Evolutionary conservation across 2,888 invertebrate species (phyloP), one percentile per base, ranked within the genome.

Genomic region (Branchellion lobata): DNA sequence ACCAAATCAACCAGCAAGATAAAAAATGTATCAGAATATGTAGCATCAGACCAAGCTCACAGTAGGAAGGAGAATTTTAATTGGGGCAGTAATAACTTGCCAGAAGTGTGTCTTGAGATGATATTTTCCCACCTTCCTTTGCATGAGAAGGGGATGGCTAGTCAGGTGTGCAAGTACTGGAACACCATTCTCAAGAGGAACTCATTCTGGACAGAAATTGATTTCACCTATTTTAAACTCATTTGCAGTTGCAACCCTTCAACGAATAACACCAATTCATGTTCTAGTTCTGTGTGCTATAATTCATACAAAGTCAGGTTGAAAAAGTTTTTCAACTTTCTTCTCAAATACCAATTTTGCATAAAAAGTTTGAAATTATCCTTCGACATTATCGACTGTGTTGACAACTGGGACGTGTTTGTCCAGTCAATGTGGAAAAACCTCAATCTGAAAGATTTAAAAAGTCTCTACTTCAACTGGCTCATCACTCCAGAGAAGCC

Each of bases 351-450:
- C 14, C 81, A 78, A 65, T 86, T 86, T 8, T 80, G 82, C n/a
- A 78, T 86, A 31, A 82, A 83, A 78, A 83, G 84, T 73, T 80
- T 85, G 18, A 85, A 86, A 69, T 87, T 87, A 81, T 85, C 87
- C 29, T 85, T 86, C 80, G 87, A 88, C 81, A 86, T 87, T 53
- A 85, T 83, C 5, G 85, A 86, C 78, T 80, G 82, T 27, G 83
- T 83, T 34, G 86, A 86, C 79, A 83, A 84, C 11, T 87, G 85
- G 84, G 79, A 85, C 3, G 81, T 83, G 14, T 82, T 84, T 36
- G 77, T 87, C 0, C 83, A 85, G 79, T 82, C 80, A 27, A 79
- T 85, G 31, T 82, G 85, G 57, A 80, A 81, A 34, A 81, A 81
- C 5, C 80, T 84, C 21, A 33, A 65, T n/a, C 18, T 65, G 34